Evolutionary conservation across 2,113 vertebrate species (phyloP), one percentile per base, ranked within the genome.

Genomic region (Delphinus delphis): DNA sequence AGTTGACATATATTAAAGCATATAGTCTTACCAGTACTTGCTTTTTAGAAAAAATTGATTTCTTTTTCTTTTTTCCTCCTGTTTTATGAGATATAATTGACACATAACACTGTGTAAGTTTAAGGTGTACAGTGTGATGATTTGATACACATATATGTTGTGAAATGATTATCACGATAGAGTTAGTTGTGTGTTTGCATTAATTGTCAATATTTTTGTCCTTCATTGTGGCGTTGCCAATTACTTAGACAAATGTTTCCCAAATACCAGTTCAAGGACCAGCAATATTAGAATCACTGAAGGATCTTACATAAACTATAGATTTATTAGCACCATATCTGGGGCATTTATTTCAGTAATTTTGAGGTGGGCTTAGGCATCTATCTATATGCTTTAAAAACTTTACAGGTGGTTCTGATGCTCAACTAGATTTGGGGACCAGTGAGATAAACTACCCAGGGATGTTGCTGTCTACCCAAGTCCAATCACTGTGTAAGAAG

Each of bases 41-140:
- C 2, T 63, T 55, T 50, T 77, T 5, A 6, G 50, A 60, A 55
- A 92, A 5, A 38, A 38, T 36, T 10, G 2, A 38, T n/a, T 47
- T 47, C 1, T 63, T 83, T 11, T 14, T 33, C 7, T 41, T n/a
- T 68, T 68, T 50, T 53, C 13, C 25, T 9, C 63, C 53, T 50
- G 17, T 26, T 86, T 80, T 33, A 36, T 53, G 63, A 14, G 28
- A 50, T 33, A 14, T 38, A 71, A 70, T n/a, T 55, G 55, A 73
- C n/a, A 28, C 20, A 8, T 41, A 41, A 21, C 3, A 3, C 6
- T 1, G 1, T 1, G 1, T 71, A 55, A 55, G 6, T 65, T 65
- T n/a, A 44, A 55, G 18, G 55, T 11, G 36, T 36, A 10, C 47
- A 38, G 3, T 1, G 2, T 38, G 36, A 20, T 21, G 33, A 47